These are phyloP conservation scores for Ginglymostoma cirratum DNA, from an alignment of 2,113 vertebrate species.

Conservation along the genomic window DNA sequence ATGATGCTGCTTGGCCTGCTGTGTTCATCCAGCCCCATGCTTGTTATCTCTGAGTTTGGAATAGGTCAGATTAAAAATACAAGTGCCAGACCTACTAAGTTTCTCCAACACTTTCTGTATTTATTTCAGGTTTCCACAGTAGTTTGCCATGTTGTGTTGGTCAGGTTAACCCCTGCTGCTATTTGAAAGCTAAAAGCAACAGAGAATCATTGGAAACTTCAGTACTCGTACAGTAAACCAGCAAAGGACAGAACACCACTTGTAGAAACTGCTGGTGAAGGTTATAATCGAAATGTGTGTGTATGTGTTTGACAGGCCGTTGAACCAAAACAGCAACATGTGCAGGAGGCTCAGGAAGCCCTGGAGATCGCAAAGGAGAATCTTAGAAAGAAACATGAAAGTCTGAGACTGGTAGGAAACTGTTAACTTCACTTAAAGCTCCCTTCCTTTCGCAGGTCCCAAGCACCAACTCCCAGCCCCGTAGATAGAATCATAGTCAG, in stretches of 20 bases:
- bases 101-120: too few species aligned
- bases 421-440: neutral
- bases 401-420: constrained; percentile 49
- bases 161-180: neutral
- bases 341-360: constrained; percentile 52
- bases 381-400: constrained; percentile 52
- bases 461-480: too few species aligned
- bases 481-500: neutral
- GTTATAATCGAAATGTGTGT: too few species aligned
- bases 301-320: constrained; percentile 46
- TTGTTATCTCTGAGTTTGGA: neutral
- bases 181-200: neutral
- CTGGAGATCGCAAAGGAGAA: constrained; percentile 47
- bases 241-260: neutral
- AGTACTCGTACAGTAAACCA: neutral
- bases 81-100: too few species aligned
- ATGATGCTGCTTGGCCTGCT: too few species aligned
- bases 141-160: neutral
- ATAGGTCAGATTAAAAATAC: too few species aligned
- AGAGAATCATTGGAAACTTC: neutral
- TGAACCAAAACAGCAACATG: constrained; percentile 50
- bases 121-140: too few species aligned
- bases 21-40: too few species aligned
- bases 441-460: neutral
- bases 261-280: too few species aligned